Conservation (phyloP, 1,140 invertebrate species). For the Pseudomyrmex cubaensis region DNA sequence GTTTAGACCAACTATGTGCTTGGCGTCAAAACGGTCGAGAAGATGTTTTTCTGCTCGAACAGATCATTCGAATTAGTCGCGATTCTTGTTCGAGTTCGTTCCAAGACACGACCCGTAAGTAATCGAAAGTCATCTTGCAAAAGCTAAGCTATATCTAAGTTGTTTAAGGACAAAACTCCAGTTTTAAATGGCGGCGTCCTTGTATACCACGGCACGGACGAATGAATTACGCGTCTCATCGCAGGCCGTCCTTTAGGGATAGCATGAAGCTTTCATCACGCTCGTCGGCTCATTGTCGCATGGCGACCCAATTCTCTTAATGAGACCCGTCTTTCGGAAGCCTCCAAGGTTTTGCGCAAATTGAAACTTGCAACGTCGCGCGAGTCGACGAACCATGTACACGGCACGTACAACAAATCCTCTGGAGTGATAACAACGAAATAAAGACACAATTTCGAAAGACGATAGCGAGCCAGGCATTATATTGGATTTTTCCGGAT, state of each 20-base stretch:
- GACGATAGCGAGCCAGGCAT: background rate
- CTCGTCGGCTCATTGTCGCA: conserved; percentile 71
- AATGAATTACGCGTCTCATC: conserved; percentile 38
- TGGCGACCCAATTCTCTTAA: conserved; percentile 75
- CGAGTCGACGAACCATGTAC: conserved; percentile 20
- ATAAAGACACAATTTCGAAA: background rate
- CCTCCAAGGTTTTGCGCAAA: conserved; percentile 50
- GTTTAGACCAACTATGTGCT: conserved; percentile 42
- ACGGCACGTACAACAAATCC: conserved; percentile 40
- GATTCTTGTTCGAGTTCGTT: background rate
- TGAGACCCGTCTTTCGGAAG: conserved; percentile 67
- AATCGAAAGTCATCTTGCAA: conserved; percentile 4
- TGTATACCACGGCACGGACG: background rate
- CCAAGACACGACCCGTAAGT: background rate
- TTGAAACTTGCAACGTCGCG: conserved; percentile 51
- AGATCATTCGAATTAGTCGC: background rate
- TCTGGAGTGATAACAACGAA: background rate
- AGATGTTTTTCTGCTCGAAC: background rate
- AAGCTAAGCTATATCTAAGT: background rate
- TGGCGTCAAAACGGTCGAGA: conserved; percentile 14
- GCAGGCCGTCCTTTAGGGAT: conserved; percentile 53
- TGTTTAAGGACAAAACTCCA: background rate
- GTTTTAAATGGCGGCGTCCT: background rate
- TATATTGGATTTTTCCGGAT: background rate
- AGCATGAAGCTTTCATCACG: conserved; percentile 53